Conservation (phyloP, 2,888 invertebrate species). For the Syrphus vitripennis region DNA sequence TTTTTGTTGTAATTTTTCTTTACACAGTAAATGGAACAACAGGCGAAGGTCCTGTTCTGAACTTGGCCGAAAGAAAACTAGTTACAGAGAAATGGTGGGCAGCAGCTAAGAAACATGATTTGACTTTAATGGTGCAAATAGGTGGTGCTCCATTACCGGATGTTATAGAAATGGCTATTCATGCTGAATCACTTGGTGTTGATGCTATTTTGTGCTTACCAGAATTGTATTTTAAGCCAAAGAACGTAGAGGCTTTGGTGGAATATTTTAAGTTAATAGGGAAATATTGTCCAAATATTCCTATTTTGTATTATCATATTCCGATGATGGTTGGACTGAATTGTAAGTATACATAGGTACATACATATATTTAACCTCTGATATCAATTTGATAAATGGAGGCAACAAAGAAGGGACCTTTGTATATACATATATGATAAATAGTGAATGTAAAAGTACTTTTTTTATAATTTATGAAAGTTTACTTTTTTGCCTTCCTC, state of each 20-base stretch:
- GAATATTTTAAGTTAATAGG: slow-evolving; percentile 86
- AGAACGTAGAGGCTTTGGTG: slow-evolving; percentile 83
- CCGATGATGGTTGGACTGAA: slow-evolving; percentile 88
- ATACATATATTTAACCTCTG: not conserved
- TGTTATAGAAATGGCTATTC: slow-evolving; percentile 86
- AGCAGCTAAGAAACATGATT: slow-evolving; percentile 82
- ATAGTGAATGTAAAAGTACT: not conserved
- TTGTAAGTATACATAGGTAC: slow-evolving; percentile 83
- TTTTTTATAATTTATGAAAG: not conserved
- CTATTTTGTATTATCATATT: slow-evolving; percentile 92
- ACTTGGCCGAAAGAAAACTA: slow-evolving; percentile 85
- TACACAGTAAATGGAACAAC: slow-evolving; percentile 89
- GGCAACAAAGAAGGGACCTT: not conserved
- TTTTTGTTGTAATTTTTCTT: slow-evolving; percentile 32
- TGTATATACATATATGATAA: not conserved
- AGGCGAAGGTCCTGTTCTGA: slow-evolving; percentile 88
- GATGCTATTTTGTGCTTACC: slow-evolving; percentile 89
- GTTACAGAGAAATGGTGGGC: slow-evolving; percentile 85
- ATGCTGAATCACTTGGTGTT: slow-evolving; percentile 84
- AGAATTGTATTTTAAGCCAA: slow-evolving; percentile 89
- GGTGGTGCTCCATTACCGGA: slow-evolving; percentile 87
- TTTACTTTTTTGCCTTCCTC: not conserved
- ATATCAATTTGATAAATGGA: not conserved
- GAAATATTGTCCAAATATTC: slow-evolving; percentile 87
- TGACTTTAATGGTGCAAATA: slow-evolving; percentile 87